phyloP scores from a whole-genome alignment of 2,113 vertebrate genomes.

The Bubo bubo region DNA sequence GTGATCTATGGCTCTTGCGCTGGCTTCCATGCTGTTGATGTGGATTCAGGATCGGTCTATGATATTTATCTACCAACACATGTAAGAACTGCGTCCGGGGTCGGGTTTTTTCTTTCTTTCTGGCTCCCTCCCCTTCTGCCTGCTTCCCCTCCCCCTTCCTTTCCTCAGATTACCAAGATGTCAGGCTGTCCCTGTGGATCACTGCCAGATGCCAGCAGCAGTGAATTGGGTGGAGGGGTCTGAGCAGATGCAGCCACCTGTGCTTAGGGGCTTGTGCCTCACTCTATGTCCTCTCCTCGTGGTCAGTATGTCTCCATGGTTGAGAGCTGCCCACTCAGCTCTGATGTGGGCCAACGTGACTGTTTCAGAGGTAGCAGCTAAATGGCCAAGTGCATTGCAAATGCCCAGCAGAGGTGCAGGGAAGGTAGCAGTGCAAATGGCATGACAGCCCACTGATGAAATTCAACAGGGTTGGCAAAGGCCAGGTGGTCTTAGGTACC shows the following conservation, averaged over 20 bases:
- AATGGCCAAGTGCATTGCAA: rapidly evolving
- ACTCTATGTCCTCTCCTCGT: neutral
- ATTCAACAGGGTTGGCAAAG: neutral
- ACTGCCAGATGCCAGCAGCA: neutral
- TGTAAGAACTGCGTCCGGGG: conserved; percentile 77
- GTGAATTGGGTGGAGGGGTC: neutral
- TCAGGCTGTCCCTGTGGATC: neutral
- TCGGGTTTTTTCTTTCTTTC: neutral
- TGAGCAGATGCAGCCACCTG: neutral
- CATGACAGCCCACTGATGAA: neutral
- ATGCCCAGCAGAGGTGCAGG: neutral
- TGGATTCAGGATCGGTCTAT: conserved; percentile 96
- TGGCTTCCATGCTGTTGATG: conserved; percentile 96
- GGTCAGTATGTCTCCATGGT: neutral
- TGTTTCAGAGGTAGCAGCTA: neutral
- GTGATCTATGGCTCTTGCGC: conserved; percentile 96
- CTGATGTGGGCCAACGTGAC: neutral
- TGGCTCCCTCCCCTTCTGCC: neutral
- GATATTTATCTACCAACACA: conserved; percentile 99
- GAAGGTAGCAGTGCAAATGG: neutral
- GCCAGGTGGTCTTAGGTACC: neutral
- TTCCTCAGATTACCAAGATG: neutral
- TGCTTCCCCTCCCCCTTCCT: neutral
- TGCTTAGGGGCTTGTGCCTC: neutral
- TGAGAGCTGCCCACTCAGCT: neutral